Evolutionary conservation across 2,888 invertebrate genomes (phyloP).

Genomic region (Argyra leucocephala): DNA sequence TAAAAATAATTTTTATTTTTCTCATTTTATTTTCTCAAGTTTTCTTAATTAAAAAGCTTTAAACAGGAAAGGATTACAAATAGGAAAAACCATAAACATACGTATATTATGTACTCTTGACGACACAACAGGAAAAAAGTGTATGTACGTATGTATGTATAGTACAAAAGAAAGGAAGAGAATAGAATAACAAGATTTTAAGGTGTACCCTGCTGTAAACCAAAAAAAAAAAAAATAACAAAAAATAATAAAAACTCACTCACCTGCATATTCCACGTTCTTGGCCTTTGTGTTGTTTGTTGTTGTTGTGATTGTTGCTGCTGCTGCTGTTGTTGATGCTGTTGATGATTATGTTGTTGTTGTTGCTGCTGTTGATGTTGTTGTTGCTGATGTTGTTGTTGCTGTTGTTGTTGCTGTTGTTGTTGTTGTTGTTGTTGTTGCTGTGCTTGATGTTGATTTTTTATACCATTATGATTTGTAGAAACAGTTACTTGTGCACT

Average conservation of each 20-base stretch:
- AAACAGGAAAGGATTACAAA: too few species aligned
- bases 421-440: constrained; percentile 32
- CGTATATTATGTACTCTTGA: too few species aligned
- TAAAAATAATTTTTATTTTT: too few species aligned
- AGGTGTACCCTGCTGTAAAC: too few species aligned
- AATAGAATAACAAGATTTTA: too few species aligned
- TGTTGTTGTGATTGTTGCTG: constrained; percentile 26
- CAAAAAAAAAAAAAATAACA: background rate
- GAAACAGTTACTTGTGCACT: constrained; percentile 43
- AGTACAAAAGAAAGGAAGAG: too few species aligned
- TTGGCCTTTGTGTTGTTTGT: constrained; percentile 40
- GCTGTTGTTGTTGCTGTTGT: constrained; percentile 33
- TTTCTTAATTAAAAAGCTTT: too few species aligned
- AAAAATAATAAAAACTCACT: constrained; percentile 26
- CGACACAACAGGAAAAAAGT: too few species aligned
- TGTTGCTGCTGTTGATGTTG: constrained; percentile 33
- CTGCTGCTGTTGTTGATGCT: constrained; percentile 32
- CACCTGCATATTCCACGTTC: constrained; percentile 51
- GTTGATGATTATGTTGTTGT: constrained; percentile 36
- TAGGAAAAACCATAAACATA: too few species aligned
- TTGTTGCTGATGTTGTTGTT: constrained; percentile 37
- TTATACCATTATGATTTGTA: constrained; percentile 36
- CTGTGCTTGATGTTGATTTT: constrained; percentile 31
- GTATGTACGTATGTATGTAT: too few species aligned
- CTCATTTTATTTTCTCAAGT: too few species aligned